Conservation (phyloP, 2,113 vertebrate genomes). For the Festucalex cinctus region DNA sequence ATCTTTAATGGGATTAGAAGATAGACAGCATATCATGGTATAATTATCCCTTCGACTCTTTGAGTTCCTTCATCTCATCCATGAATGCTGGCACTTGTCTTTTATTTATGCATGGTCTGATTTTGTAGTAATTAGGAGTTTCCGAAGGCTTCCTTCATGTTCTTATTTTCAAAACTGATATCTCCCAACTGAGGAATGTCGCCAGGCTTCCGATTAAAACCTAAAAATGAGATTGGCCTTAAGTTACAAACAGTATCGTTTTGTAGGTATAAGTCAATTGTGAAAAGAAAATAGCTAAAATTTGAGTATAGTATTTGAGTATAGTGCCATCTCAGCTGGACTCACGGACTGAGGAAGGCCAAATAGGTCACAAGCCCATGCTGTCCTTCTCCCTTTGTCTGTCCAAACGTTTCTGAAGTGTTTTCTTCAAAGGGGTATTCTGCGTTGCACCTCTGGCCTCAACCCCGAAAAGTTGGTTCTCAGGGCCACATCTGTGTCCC, state of each 20-base stretch:
- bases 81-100: not conserved
- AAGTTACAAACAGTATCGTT: not conserved
- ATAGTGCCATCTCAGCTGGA: not conserved
- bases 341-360: not conserved
- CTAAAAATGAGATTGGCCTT: not conserved
- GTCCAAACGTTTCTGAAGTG: constrained; percentile 48
- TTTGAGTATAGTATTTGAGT: not conserved
- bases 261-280: not conserved
- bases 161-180: not conserved
- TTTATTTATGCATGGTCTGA: not conserved
- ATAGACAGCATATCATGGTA: constrained; percentile 26
- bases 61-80: constrained; percentile 8
- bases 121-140: not conserved
- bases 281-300: no score
- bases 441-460: no score
- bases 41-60: constrained; percentile 13
- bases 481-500: no score
- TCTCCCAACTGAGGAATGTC: not conserved
- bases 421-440: no score
- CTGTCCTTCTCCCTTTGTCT: constrained; percentile 34
- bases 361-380: constrained; percentile 15
- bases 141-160: not conserved
- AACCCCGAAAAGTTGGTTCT: no score
- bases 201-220: not conserved
- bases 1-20: constrained; percentile 39